Evolutionary conservation across 2,113 vertebrate species (phyloP).

Genomic region (Alouatta palliata): DNA sequence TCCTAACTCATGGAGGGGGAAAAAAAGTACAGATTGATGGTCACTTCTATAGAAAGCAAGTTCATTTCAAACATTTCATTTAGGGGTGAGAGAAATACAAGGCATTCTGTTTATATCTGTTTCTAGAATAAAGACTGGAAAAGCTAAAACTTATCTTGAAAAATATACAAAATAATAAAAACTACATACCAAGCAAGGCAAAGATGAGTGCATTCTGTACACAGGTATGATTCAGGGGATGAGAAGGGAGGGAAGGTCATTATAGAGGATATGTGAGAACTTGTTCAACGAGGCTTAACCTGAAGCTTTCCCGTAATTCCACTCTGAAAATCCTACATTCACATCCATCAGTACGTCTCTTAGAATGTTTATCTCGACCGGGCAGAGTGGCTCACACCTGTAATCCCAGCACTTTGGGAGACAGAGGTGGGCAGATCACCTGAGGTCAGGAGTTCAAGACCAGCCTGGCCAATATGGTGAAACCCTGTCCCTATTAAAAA

Average conservation of each 20-base stretch:
- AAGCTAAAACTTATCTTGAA: background rate
- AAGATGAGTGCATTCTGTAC: background rate
- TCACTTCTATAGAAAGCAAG: background rate
- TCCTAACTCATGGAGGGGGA: background rate
- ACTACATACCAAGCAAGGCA: background rate
- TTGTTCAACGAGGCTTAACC: background rate
- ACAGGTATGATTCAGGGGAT: background rate
- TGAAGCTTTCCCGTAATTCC: background rate
- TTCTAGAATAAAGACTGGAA: background rate
- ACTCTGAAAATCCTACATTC: background rate
- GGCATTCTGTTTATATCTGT: background rate
- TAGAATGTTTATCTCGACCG: background rate
- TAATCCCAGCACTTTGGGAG: no score
- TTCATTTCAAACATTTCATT: background rate
- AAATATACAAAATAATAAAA: background rate
- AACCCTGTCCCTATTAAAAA: no score
- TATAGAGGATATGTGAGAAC: background rate
- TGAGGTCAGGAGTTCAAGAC: no score
- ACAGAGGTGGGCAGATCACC: no score
- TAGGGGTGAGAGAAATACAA: background rate
- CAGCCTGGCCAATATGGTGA: no score
- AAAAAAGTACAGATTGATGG: background rate
- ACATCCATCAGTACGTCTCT: no score
- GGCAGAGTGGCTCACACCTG: no score
- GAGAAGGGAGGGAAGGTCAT: rapidly evolving